Evolutionary conservation across 2,113 vertebrate genomes (phyloP).

Genomic region (Antechinus stuartii): DNA sequence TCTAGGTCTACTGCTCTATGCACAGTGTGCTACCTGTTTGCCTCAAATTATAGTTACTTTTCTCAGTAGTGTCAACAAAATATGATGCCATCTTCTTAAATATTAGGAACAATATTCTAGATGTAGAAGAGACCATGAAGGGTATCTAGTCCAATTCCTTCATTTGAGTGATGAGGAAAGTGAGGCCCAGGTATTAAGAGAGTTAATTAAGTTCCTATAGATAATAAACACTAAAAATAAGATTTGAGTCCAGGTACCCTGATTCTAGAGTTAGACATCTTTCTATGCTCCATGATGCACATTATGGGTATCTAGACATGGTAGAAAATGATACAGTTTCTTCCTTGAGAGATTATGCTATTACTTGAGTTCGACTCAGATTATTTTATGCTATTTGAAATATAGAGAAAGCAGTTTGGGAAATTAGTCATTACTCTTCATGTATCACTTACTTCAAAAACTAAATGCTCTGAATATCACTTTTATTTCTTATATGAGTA

Average conservation of each 20-base stretch:
- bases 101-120: neutral
- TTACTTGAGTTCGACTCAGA: conserved; percentile 18
- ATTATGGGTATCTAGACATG: neutral
- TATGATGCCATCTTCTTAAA: neutral
- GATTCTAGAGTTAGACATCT: neutral
- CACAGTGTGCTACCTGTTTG: neutral
- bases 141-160: neutral
- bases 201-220: neutral
- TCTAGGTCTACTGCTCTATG: neutral
- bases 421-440: neutral
- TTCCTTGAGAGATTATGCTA: neutral
- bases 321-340: neutral
- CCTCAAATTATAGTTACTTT: too few species aligned
- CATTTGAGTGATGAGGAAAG: neutral
- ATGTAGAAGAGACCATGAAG: neutral
- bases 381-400: conserved; percentile 41
- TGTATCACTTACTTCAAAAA: neutral
- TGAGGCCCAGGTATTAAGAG: neutral
- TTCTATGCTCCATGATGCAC: neutral
- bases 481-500: neutral
- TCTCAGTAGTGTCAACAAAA: neutral
- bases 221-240: neutral
- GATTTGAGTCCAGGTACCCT: neutral
- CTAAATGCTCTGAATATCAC: neutral
- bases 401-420: neutral